Base-by-base conservation (phyloP, 2,888 invertebrate species). In the Adelphocoris suturalis region DNA sequence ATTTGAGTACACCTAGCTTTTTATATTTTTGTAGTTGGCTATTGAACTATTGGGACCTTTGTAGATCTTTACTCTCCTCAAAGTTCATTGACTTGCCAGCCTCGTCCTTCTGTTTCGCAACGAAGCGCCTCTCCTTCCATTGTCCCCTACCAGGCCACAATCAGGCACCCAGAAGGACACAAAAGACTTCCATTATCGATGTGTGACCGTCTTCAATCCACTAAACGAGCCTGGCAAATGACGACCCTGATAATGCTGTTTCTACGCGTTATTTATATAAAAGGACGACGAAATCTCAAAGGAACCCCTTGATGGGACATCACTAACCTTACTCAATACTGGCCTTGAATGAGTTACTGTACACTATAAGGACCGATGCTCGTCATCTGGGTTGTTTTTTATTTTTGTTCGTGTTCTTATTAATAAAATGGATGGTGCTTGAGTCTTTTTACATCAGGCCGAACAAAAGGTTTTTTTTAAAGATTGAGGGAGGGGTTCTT, bases 221-320 rank as follows among this genome's bases (percentile, higher is more conserved):
- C 68, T 23, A 61, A 68, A 68, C 68, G 68, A 19, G 68, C 57
- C 57, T n/a, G n/a, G n/a, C 57, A 57, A 57, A 57, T 57, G 57
- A 57, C 57, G 19, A 23, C 23, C 68, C 68, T 19, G 68, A 68
- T 68, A 68, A 68, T 23, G 68, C 19, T 23, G 68, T 68, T 68
- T 68, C 68, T 68, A 68, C 68, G 68, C 68, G 23, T 68, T 68
- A 68, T 68, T 68, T 68, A 68, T 68, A 68, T 68, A 23, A 68
- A 68, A 68, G 27, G 68, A 68, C 23, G 23, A 68, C 23, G 57
- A n/a, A 57, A 68, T 68, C 68, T 57, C 16, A 57, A 57, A 57
- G n/a, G 57, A 57, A 27, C 68, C 68, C 68, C 19, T 68, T 11
- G 68, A 27, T 27, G 23, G 68, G 68, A 23, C 68, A 68, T 68